Base-by-base conservation (phyloP, 2,888 invertebrate genomes). In the Himalopsyche tibetana region DNA sequence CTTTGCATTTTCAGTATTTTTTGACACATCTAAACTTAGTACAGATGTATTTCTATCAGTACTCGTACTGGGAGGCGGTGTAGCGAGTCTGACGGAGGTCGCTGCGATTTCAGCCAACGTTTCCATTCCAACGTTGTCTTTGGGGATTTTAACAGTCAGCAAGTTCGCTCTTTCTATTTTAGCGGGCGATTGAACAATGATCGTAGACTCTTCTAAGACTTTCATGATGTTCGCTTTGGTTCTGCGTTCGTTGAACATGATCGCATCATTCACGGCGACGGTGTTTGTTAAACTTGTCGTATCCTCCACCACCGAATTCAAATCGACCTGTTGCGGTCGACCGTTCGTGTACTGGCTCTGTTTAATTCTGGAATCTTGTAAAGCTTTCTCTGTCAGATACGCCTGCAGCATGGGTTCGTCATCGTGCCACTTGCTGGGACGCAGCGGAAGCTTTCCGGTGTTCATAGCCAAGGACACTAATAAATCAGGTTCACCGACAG, bases 331-430 rank as follows among this genome's bases (percentile, higher is more conserved):
- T 51, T 85, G 56, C 11, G 82, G 55, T 69, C 83, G 82, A 51
- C 84, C 87, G 86, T 91, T 90, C 79, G 92, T 91, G 84, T 93
- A 91, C 90, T 95, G 95, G 89, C 94, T 95, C 90, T 95, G 95
- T 90, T 96, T 96, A 87, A 96, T 95, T 91, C 95, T 95, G 63
- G 95, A 94, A 90, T 96, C 95, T 90, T 95, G 94, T 82, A 96
- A 92, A 19, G 96, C 95, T 90, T 95, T 93, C 90, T 96, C 96
- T 2, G 95, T 96, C 82, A 96, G 93, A 91, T 96, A 96, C 0
- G 95, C 95, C 89, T 96, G 96, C 84, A 96, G 91, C 93, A 96
- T 94, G 8, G 94, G 94, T 88, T 95, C 95, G 56, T 95, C 95
- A 85, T 93, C 92, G 36, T 92, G 89, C 92, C 94, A 94, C 87